phyloP scores from a whole-genome alignment of 2,113 vertebrate genomes.

The Eretmochelys imbricata region DNA sequence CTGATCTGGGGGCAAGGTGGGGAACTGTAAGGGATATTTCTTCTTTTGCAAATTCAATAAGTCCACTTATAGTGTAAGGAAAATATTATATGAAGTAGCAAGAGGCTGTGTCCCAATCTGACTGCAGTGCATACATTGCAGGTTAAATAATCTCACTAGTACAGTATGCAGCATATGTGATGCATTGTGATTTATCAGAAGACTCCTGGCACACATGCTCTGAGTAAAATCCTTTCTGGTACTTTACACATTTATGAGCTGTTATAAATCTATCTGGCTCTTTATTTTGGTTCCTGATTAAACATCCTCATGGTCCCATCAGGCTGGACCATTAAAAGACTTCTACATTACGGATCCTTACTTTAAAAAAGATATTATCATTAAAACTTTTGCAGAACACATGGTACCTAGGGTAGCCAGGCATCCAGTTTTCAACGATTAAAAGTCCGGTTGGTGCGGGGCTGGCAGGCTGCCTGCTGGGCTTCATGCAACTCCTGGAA shows the following conservation, averaged over 20 bases:
- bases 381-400: background rate
- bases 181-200: rapidly evolving
- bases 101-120: background rate
- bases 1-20: background rate
- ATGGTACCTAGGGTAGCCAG: rapidly evolving
- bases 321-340: background rate
- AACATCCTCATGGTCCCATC: rapidly evolving
- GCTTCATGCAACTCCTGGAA: too few species aligned
- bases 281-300: background rate
- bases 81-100: background rate
- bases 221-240: background rate
- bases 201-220: rapidly evolving
- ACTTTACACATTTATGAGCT: background rate
- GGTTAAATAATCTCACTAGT: background rate
- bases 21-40: background rate
- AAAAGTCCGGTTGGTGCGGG: too few species aligned
- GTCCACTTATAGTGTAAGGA: background rate
- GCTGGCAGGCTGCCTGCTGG: too few species aligned
- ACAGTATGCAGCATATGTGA: rapidly evolving
- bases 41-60: background rate
- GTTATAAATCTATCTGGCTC: background rate
- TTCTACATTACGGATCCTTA: background rate
- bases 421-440: too few species aligned
- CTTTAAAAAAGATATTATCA: background rate
- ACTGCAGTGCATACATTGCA: rapidly evolving